Evolutionary conservation across 2,888 invertebrate genomes (phyloP), one percentile per base, ranked within the genome.

Genomic region (Ochropleura plecta): DNA sequence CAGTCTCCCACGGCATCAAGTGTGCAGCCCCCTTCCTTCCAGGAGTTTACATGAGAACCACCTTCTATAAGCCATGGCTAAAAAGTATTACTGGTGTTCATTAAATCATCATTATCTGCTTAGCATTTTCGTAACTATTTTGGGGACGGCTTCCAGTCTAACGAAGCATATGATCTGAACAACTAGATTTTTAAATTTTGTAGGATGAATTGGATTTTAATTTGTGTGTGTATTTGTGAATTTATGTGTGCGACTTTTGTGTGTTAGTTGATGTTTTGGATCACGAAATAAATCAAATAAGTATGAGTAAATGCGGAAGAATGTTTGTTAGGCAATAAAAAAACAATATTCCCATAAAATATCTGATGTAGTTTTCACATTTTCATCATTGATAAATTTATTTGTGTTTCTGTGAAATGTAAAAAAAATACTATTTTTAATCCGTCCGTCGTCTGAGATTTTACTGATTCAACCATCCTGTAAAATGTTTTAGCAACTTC

Each of bases 1-100:
- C 99, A 0, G 99, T 99, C 0, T 99, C 99, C 10, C 99, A 99
- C 89, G 99, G 99, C n/a, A 99, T 99, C 88, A 98, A 99, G 91
- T 99, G 99, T 90, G 99, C 99, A 0, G 98, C 98, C 6, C 99
- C 99, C 0, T 99, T 98, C 95, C 95, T 99, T 46, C 99, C 99
- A 0, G 99, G 99, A 14, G 99, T 99, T 55, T 99, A 99, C 93
- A 99, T 99, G 99, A 97, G 99, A 87, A 99, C 99, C 80, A 98
- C 98, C 0, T 99, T 97, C 94, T 99, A 98, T 94, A 99, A 98
- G 90, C 98, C 98, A 2, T 99, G 99, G 99, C 97, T 99, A 78
- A 98, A 98, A 91, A 98, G 98, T 88, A 98, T 99, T 88, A 98
- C 98, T n/a, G 98, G 98, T 57, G 97, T 98, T 8, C 97, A 97